Conservation (phyloP, 1,140 invertebrate genomes). For the Drosophila grimshawi region DNA sequence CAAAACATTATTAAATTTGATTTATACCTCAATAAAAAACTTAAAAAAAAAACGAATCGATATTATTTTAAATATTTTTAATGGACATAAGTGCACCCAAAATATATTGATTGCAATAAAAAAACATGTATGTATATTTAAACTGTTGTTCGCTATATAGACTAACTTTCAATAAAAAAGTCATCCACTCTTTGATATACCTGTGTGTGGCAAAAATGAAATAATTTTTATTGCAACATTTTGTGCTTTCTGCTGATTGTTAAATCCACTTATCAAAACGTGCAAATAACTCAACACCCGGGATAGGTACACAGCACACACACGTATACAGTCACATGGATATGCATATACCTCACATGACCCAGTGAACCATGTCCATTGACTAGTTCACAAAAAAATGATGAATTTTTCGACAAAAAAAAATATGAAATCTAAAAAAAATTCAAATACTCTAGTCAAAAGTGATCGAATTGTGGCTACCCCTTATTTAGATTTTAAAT, state of each 20-base stretch:
- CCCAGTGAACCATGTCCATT: constrained; percentile 64
- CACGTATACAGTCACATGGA: constrained; percentile 5
- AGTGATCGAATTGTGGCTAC: neutral
- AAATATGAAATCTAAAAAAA: constrained; percentile 3
- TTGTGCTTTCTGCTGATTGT: constrained; percentile 47
- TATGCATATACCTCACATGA: constrained; percentile 37
- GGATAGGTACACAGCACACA: constrained; percentile 43
- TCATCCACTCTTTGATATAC: constrained; percentile 18
- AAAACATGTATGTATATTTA: neutral
- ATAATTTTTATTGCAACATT: constrained; percentile 22
- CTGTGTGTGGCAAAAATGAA: constrained; percentile 10
- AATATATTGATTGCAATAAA: constrained; percentile 3
- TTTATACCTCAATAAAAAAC: constrained; percentile 2
- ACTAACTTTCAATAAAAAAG: neutral
- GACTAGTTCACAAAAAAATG: constrained; percentile 37
- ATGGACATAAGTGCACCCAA: neutral
- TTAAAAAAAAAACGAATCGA: constrained; percentile 5
- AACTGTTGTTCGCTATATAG: neutral
- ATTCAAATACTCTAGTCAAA: neutral
- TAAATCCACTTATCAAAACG: constrained; percentile 81
- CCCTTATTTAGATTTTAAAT: neutral
- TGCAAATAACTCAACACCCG: constrained; percentile 75
- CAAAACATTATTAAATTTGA: no score
- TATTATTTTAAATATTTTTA: neutral
- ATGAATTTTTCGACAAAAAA: constrained; percentile 40